Percentiles rank a stretch among this genome's conserved stretches.
Conservation (phyloP, 2,797 vertebrate species). For the Sparus aurata region DNA sequence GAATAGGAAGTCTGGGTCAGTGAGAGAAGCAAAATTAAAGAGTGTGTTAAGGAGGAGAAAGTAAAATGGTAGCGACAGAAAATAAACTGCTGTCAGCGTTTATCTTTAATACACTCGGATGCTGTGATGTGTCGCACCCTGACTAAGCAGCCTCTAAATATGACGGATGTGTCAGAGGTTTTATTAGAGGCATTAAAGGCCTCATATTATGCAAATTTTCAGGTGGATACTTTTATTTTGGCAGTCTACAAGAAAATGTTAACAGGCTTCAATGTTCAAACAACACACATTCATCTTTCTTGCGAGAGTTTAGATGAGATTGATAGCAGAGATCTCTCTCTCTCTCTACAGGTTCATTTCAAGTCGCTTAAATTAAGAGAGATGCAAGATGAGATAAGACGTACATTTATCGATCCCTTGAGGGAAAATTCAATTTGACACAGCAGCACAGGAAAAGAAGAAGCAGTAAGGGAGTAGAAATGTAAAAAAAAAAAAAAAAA, state of each 20-base stretch:
- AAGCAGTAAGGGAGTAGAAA: too few species aligned
- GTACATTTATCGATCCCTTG: too few species aligned
- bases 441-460: too few species aligned
- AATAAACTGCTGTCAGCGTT: constrained; percentile 2
- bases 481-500: too few species aligned
- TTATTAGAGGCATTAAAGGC: constrained; percentile 6
- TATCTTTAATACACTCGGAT: not conserved
- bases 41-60: constrained; percentile 1
- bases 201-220: too few species aligned
- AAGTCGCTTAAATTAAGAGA: too few species aligned
- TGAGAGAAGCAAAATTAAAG: not conserved
- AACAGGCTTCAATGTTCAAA: too few species aligned
- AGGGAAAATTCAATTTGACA: too few species aligned
- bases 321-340: not conserved
- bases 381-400: too few species aligned
- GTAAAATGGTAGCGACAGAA: constrained; percentile 3
- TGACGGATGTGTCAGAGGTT: constrained; percentile 4
- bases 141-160: not conserved
- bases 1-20: not conserved
- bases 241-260: too few species aligned
- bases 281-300: not conserved
- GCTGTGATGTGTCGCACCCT: not conserved
- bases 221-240: too few species aligned
- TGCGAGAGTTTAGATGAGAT: not conserved
- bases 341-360: not conserved